Percentiles rank a stretch among this genome's conserved stretches.
Evolutionary conservation across 1,140 invertebrate genomes (phyloP).

Genomic region (Triops longicaudatus): DNA sequence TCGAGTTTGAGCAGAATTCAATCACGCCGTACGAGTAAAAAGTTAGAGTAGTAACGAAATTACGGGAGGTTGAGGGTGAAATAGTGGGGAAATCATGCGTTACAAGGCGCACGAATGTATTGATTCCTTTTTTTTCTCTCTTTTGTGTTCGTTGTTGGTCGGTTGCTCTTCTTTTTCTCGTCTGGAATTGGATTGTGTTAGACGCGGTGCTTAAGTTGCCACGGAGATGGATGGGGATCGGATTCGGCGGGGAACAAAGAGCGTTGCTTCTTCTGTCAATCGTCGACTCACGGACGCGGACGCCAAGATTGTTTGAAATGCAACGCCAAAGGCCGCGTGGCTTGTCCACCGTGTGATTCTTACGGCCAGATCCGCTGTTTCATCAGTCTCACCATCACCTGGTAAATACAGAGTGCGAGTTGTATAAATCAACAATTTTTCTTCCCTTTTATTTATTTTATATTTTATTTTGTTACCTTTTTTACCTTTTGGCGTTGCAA

Average conservation of each 20-base stretch:
- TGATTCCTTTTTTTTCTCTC: background rate
- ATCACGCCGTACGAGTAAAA: too few species aligned
- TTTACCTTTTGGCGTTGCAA: too few species aligned
- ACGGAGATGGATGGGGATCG: conserved; percentile 41
- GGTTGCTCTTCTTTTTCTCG: background rate
- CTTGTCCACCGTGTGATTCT: conserved; percentile 43
- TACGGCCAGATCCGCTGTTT: conserved; percentile 46
- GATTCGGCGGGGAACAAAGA: conserved; percentile 40
- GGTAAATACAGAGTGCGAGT: conserved; percentile 33
- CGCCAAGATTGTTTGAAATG: conserved; percentile 43
- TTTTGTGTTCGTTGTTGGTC: background rate
- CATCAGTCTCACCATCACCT: conserved; percentile 45
- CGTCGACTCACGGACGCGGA: conserved; percentile 40
- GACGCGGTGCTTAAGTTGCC: conserved; percentile 41
- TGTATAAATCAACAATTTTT: too few species aligned
- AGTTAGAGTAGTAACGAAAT: too few species aligned
- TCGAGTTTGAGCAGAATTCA: too few species aligned
- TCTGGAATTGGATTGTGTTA: conserved; percentile 28
- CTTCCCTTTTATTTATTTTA: too few species aligned
- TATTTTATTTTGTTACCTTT: too few species aligned
- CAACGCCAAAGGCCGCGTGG: conserved; percentile 42
- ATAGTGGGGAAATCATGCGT: too few species aligned
- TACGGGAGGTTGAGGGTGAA: too few species aligned
- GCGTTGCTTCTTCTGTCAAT: conserved; percentile 42
- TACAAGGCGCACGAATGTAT: too few species aligned